Conservation (phyloP, 30 jellyfish, hydroid and myxozoan species). For the Mastigias papua region DNA sequence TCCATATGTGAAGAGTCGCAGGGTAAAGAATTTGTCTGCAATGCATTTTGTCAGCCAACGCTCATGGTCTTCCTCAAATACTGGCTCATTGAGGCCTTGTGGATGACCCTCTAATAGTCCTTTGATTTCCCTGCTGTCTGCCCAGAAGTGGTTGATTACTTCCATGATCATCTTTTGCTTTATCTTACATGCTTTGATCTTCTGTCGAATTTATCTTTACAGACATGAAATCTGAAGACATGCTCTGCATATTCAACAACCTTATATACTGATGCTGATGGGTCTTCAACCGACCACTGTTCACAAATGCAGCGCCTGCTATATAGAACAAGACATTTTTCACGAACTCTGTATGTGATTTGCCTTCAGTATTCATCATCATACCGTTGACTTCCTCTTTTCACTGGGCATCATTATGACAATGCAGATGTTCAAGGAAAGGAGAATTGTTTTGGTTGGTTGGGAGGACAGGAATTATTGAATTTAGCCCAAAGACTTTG, state of each 20-base stretch:
- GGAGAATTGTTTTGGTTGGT: background rate
- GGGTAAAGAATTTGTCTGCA: background rate
- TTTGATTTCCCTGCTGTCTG: constrained; percentile 11
- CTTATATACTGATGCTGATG: constrained; percentile 38
- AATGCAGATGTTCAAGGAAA: background rate
- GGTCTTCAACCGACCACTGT: constrained; percentile 35
- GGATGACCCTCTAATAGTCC: constrained; percentile 40
- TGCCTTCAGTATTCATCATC: background rate
- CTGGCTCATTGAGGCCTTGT: constrained; percentile 29
- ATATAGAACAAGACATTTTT: constrained; percentile 38
- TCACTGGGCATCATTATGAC: background rate
- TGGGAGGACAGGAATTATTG: constrained; percentile 15
- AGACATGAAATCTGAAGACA: background rate
- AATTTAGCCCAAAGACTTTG: constrained; percentile 30
- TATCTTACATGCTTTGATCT: background rate
- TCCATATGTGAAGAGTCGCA: background rate
- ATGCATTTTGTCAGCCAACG: constrained; percentile 4
- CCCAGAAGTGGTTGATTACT: constrained; percentile 47
- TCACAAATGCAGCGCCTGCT: constrained; percentile 56
- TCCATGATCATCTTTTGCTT: constrained; percentile 44
- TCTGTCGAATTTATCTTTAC: background rate
- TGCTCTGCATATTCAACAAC: constrained; percentile 22
- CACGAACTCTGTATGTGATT: constrained; percentile 9
- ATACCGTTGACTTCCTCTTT: background rate
- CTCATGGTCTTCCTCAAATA: background rate